These are phyloP conservation scores for Jaculus jaculus DNA, from an alignment of 2,113 vertebrate genomes.

Conservation along the genomic window DNA sequence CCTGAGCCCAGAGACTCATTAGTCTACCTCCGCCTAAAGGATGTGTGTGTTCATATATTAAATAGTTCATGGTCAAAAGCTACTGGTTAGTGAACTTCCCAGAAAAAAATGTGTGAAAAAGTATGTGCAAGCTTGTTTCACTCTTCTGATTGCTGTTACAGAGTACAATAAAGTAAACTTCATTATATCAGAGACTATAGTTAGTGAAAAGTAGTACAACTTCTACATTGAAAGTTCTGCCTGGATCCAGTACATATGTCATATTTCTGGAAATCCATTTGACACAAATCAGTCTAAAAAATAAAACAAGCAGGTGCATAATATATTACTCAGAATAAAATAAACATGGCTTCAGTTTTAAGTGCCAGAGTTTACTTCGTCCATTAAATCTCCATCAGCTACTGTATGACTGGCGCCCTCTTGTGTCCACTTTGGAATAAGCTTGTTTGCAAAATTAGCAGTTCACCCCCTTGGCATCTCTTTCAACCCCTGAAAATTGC, in stretches of 20 bases:
- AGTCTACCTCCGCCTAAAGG: neutral
- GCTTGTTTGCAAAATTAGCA: neutral
- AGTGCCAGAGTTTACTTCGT: conserved; percentile 71
- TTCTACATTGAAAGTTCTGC: conserved; percentile 67
- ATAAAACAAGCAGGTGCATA: conserved; percentile 81
- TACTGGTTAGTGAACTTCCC: conserved; percentile 17
- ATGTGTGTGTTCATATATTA: neutral
- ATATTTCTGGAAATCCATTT: conserved; percentile 78
- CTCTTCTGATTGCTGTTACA: conserved; percentile 47
- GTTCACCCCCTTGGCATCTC: accelerated
- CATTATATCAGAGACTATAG: conserved; percentile 64
- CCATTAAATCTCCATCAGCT: conserved; percentile 49
- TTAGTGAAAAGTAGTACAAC: conserved; percentile 65
- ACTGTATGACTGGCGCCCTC: conserved; percentile 67
- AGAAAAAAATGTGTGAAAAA: conserved; percentile 43
- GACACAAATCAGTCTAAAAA: conserved; percentile 78
- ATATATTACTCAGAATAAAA: conserved; percentile 80
- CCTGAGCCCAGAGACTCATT: neutral
- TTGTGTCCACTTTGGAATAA: conserved; percentile 47
- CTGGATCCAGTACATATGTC: conserved; percentile 70
- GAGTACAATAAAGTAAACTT: conserved; percentile 69
- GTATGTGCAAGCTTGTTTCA: conserved; percentile 39
- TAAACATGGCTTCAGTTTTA: conserved; percentile 76
- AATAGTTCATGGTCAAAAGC: neutral
- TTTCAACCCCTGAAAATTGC: neutral